phyloP scores from a whole-genome alignment of 2,888 invertebrate species.

The Tiphia femorata region DNA sequence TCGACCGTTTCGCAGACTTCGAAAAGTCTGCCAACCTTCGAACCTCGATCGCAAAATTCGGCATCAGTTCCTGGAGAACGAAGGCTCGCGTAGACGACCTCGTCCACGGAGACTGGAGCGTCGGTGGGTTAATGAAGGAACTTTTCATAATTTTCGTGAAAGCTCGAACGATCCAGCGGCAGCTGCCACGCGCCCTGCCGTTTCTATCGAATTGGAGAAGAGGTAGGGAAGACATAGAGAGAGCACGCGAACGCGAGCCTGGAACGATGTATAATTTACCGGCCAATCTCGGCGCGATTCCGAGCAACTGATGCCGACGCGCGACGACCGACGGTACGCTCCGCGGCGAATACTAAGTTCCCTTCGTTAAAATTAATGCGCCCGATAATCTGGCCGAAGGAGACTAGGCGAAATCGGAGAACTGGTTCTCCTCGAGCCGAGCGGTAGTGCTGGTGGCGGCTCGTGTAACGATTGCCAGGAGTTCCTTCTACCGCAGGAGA shows the following conservation, averaged over 20 bases:
- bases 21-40: too few species aligned
- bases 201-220: too few species aligned
- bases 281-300: conserved; percentile 2
- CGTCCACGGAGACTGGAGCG: too few species aligned
- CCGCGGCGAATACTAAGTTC: conserved; percentile 6
- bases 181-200: conserved; percentile 10
- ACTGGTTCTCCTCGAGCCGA: not conserved
- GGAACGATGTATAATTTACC: conserved; percentile 11
- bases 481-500: too few species aligned
- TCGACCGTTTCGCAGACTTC: too few species aligned
- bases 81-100: too few species aligned
- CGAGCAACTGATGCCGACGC: not conserved
- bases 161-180: not conserved
- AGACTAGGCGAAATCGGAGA: conserved; percentile 4
- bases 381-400: conserved; percentile 5
- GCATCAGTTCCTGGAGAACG: too few species aligned
- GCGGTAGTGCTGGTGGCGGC: too few species aligned
- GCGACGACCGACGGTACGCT: not conserved
- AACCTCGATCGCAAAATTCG: too few species aligned
- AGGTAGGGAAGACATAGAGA: too few species aligned
- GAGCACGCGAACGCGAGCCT: not conserved
- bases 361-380: conserved; percentile 9
- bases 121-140: conserved; percentile 19
- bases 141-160: conserved; percentile 12
- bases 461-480: not conserved